Evolutionary conservation across 2,888 invertebrate genomes (phyloP).

Genomic region (Cephus nigrinus): DNA sequence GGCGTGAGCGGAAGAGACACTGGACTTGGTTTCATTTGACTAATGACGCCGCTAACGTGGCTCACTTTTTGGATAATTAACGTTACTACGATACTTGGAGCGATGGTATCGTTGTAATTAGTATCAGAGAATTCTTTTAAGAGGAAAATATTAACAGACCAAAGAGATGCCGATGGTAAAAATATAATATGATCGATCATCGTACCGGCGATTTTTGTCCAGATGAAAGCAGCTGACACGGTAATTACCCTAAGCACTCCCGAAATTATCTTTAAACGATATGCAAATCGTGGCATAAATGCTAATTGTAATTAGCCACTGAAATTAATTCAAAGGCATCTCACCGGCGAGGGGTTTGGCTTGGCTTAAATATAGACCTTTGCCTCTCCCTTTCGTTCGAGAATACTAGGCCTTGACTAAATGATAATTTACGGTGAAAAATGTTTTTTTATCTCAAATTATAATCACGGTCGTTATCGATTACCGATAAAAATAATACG

Average conservation of each 20-base stretch:
- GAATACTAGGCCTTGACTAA: neutral
- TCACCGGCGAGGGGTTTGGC: neutral
- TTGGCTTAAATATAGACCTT: neutral
- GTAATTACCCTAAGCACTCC: conserved; percentile 33
- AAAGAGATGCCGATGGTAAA: conserved; percentile 4
- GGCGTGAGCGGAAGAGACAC: neutral
- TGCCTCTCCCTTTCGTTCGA: neutral
- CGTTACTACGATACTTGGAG: neutral
- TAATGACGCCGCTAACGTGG: neutral
- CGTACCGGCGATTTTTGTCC: conserved; percentile 31
- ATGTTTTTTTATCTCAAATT: neutral
- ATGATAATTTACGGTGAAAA: neutral
- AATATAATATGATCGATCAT: conserved; percentile 6
- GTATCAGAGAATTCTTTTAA: neutral
- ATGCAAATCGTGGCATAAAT: conserved; percentile 49
- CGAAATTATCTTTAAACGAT: conserved; percentile 41
- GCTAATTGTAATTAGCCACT: conserved; percentile 50
- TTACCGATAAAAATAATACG: neutral
- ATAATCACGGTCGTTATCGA: neutral
- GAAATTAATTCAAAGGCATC: conserved; percentile 43
- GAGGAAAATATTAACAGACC: conserved; percentile 4
- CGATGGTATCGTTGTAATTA: neutral
- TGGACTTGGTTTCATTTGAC: neutral
- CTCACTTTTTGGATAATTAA: neutral
- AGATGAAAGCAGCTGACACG: conserved; percentile 36